Percentiles rank a stretch among this genome's conserved stretches.
Conservation (phyloP, 2,113 vertebrate genomes). For the Onychorhynchus coronatus region DNA sequence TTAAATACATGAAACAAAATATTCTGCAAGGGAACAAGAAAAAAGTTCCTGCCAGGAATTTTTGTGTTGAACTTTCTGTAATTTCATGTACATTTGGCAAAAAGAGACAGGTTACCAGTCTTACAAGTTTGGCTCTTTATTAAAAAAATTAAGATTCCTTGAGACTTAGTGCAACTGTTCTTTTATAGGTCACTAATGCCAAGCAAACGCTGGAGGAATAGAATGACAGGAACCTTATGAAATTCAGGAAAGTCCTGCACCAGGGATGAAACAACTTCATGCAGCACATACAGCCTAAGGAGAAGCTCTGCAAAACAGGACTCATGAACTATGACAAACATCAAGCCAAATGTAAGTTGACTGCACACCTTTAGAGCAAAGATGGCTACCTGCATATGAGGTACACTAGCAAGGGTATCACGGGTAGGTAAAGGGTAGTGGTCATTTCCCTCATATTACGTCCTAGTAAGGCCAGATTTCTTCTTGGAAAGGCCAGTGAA, state of each 20-base stretch:
- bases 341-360: neutral
- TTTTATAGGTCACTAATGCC: neutral
- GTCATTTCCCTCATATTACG: neutral
- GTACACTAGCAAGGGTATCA: neutral
- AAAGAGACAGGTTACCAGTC: neutral
- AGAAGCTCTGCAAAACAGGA: neutral
- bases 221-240: neutral
- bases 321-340: fast-evolving
- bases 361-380: neutral
- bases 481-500: neutral
- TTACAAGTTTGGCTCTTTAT: neutral
- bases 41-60: neutral
- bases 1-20: neutral
- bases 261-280: neutral
- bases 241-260: neutral
- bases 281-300: neutral
- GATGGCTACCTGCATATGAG: neutral
- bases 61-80: neutral
- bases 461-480: neutral
- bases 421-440: neutral
- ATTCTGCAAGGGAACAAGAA: neutral
- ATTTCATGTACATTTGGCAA: neutral
- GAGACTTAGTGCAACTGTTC: neutral
- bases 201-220: neutral
- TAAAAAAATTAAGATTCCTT: neutral